Conservation (phyloP, 2,113 vertebrate species). For the Tragelaphus scriptus region DNA sequence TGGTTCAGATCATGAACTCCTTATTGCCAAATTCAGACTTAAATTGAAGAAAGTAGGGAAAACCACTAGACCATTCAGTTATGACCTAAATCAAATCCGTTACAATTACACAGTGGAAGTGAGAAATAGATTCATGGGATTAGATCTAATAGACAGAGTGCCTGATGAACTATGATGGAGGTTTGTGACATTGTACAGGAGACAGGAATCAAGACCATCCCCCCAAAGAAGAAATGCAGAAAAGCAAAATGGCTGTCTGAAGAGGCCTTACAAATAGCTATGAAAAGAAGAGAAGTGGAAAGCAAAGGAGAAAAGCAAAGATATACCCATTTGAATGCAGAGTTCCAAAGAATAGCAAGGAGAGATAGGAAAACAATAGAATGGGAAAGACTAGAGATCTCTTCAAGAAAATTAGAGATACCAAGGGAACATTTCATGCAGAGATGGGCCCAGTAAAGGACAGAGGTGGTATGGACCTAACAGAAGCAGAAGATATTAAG, state of each 20-base stretch:
- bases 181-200: not conserved
- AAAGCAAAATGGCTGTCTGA: not conserved
- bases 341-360: not conserved
- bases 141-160: not conserved
- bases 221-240: not conserved
- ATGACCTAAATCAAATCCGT: not conserved
- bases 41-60: not conserved
- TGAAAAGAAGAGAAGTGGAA: not conserved
- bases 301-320: not conserved
- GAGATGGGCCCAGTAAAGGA: not conserved
- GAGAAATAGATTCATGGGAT: not conserved
- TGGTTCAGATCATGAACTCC: not conserved
- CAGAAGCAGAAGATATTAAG: not conserved
- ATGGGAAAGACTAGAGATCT: not conserved
- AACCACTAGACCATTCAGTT: not conserved
- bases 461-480: not conserved
- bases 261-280: not conserved
- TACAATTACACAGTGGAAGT: not conserved
- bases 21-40: not conserved
- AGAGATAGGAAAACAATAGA: not conserved
- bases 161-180: not conserved
- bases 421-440: not conserved
- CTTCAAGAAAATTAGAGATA: not conserved
- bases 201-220: not conserved
- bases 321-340: not conserved